phyloP scores from a whole-genome alignment of 1,140 invertebrate species.

The Adelges cooleyi region DNA sequence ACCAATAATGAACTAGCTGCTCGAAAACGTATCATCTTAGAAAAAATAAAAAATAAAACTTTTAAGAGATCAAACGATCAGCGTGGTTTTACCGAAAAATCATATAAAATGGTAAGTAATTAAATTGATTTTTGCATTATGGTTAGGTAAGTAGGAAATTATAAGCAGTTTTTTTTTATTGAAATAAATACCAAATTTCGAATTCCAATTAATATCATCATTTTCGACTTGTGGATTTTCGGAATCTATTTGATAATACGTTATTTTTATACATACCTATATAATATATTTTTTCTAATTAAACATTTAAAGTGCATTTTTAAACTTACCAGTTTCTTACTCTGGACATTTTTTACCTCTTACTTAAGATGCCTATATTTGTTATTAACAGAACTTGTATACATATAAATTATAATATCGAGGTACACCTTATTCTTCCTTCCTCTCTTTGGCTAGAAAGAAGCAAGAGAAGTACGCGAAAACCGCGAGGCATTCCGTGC shows the following conservation, averaged over 20 bases:
- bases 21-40: too few relatives aligned
- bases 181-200: too few relatives aligned
- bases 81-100: not conserved
- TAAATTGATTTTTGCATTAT: not conserved
- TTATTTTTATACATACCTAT: too few relatives aligned
- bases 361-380: not conserved
- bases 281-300: too few relatives aligned
- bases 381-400: not conserved
- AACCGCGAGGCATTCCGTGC: not conserved
- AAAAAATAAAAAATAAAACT: not conserved
- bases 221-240: too few relatives aligned
- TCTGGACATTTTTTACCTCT: not conserved
- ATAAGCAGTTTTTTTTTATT: not conserved
- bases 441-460: not conserved
- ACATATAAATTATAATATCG: not conserved
- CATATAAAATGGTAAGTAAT: constrained; percentile 6
- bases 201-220: too few relatives aligned
- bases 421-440: not conserved
- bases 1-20: too few relatives aligned
- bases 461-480: not conserved
- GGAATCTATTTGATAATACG: too few relatives aligned
- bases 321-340: not conserved
- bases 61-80: not conserved
- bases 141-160: not conserved
- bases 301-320: too few relatives aligned